Base-by-base conservation (phyloP, 1,140 invertebrate genomes). In the Diorhabda carinulata region DNA sequence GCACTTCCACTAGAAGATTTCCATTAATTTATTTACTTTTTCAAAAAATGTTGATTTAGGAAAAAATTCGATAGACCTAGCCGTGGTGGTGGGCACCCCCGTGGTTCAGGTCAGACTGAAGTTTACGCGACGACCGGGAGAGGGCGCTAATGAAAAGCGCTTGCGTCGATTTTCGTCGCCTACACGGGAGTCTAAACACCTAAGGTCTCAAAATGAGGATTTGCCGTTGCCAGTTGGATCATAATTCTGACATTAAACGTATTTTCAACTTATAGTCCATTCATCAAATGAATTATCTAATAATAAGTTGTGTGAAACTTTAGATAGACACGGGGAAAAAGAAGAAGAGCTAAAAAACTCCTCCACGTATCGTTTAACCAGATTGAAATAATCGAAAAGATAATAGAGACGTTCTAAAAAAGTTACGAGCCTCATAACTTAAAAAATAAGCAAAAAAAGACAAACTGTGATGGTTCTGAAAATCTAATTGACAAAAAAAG, bases 41-140 rank as follows among this genome's bases (percentile, higher is more conserved):
- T 64, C n/a, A 62, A 57, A 61, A 62, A 56, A 45, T 2, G n/a
- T 47, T 40, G 10, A 4, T 64, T 43, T 41, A 25, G 66, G 8
- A 61, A 57, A 61, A 62, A 64, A 64, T 64, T 64, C 63, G 45
- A 64, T 64, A 64, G 63, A 64, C 63, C 63, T 64, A 10, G 45
- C 63, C 63, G 43, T 62, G 43, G 45, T 60, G 41, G 61, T 67
- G 61, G 65, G 63, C 56, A 47, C 47, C 68, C 68, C 73, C 67
- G 68, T 71, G 76, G 72, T 77, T 78, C 74, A 73, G 78, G 77
- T 78, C 77, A 78, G 71, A 75, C 75, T 78, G 70, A 66, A 60
- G 68, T 79, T 78, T 64, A 41, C 69, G 72, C 70, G 74, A 72
- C 73, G 71, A 67, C 72, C 78, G 70, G 47, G 60, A 75, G 78